phyloP scores from a whole-genome alignment of 2,113 vertebrate species.

The Brachyistius frenatus region DNA sequence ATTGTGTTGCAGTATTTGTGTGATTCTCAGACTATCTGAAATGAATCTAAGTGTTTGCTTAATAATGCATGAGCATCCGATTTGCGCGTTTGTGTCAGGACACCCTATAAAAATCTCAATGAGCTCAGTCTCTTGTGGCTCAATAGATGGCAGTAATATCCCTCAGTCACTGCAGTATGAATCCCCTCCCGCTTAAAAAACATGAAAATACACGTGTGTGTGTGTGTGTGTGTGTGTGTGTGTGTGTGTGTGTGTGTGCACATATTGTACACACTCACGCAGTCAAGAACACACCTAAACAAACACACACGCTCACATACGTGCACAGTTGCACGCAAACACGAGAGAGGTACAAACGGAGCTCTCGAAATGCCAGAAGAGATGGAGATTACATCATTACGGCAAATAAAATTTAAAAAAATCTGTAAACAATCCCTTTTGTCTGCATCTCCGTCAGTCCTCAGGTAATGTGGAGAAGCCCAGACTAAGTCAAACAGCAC shows the following conservation, averaged over 20 bases:
- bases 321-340: conserved; percentile 11
- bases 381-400: conserved; percentile 58
- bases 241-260: neutral
- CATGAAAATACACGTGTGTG: conserved; percentile 31
- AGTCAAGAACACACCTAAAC: conserved; percentile 3
- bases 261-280: conserved; percentile 12
- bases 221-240: neutral
- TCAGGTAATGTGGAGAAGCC: conserved; percentile 60
- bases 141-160: conserved; percentile 89
- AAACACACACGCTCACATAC: conserved; percentile 6
- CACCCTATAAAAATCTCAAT: conserved; percentile 62
- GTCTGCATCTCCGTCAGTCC: conserved; percentile 55
- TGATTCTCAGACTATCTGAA: conserved; percentile 29
- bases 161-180: conserved; percentile 81
- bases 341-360: conserved; percentile 32
- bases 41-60: conserved; percentile 50
- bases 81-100: conserved; percentile 65
- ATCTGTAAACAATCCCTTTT: conserved; percentile 54
- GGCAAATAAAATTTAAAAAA: conserved; percentile 38
- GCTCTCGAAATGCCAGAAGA: conserved; percentile 47
- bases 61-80: conserved; percentile 66
- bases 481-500: conserved; percentile 61
- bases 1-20: conserved; percentile 8
- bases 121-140: conserved; percentile 80
- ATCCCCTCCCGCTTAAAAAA: conserved; percentile 64